Evolutionary conservation across 2,797 vertebrate genomes (phyloP), one percentile per base, ranked within the genome.

Genomic region (Acanthiza pusilla): DNA sequence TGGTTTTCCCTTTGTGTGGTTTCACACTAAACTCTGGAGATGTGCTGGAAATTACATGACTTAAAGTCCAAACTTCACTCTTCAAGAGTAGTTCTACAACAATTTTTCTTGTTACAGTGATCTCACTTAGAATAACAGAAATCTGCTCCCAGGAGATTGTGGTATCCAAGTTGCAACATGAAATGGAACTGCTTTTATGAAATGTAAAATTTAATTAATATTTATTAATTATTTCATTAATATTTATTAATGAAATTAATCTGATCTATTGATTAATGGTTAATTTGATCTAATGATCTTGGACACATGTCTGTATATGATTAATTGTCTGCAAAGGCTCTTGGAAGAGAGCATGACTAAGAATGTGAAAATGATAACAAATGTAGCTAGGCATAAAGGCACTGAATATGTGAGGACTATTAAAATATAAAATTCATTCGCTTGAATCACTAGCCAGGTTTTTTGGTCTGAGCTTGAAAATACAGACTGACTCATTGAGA

Each of bases 261-360:
- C 12, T 38, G 10, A 38, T 38, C n/a, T n/a, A n/a, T n/a, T n/a
- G n/a, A n/a, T n/a, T n/a, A n/a, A n/a, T n/a, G n/a, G n/a, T n/a
- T 36, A 36, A 36, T 36, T 36, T 36, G 22, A 19, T 60, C n/a
- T 60, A 34, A 40, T 22, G 32, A 62, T 29, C 1, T 25, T 17
- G 25, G 21, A n/a, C 27, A 40, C 0, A 0, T 30, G 5, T n/a
- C 29, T 73, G 13, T 43, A 22, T 53, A 25, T 34, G 7, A 29
- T 67, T 36, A 43, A 11, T 17, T 11, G 20, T 51, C 16, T 91
- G 22, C 29, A 66, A 68, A 85, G 23, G 10, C 9, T 54, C 12
- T 78, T 60, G 40, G 14, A 48, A 30, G 13, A 67, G 26, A 74
- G 14, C 36, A 36, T 38, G 53, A 26, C 11, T 36, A 27, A 10